Percentiles rank a stretch among this genome's conserved stretches.
phyloP scores from a whole-genome alignment of 1,140 invertebrate species.

The Eciton burchellii region DNA sequence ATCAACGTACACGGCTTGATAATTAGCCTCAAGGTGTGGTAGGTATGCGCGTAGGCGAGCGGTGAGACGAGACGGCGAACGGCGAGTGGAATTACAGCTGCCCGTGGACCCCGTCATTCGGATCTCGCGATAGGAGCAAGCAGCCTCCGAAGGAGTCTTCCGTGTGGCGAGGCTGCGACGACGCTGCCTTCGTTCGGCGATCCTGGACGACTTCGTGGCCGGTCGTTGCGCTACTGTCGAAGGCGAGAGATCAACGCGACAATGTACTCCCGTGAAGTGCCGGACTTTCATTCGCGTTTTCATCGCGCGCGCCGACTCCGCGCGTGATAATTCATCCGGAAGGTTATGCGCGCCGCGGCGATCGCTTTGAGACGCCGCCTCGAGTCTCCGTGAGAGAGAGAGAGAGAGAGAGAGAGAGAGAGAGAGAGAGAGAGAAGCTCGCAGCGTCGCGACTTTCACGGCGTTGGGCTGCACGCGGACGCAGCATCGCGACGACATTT shows the following conservation, averaged over 20 bases:
- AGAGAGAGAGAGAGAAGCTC: conserved; percentile 24
- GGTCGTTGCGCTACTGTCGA: no score
- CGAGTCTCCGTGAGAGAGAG: conserved; percentile 58
- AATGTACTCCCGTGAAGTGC: conserved; percentile 1
- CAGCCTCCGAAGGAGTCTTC: neutral
- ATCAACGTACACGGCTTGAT: conserved; percentile 48
- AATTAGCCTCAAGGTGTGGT: conserved; percentile 66
- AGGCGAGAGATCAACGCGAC: neutral
- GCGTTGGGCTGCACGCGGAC: neutral
- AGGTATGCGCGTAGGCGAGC: conserved; percentile 57
- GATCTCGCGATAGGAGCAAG: neutral
- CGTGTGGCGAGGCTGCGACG: neutral
- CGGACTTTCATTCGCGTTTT: conserved; percentile 11
- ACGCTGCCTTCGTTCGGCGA: neutral
- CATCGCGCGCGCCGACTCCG: neutral
- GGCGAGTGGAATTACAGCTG: conserved; percentile 33
- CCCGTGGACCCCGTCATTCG: neutral
- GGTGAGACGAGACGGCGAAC: conserved; percentile 19
- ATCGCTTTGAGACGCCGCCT: conserved; percentile 60
- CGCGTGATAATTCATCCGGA: conserved; percentile 39
- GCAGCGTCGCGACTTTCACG: conserved; percentile 43
- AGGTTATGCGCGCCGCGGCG: conserved; percentile 49
- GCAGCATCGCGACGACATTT: neutral
- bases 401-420: conserved; percentile 6
- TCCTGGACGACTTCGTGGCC: no score